Percentiles rank a stretch among this genome's conserved stretches.
Conservation (phyloP, 37 sponge, comb jelly and placozoan species). For the Agelas oroides region DNA sequence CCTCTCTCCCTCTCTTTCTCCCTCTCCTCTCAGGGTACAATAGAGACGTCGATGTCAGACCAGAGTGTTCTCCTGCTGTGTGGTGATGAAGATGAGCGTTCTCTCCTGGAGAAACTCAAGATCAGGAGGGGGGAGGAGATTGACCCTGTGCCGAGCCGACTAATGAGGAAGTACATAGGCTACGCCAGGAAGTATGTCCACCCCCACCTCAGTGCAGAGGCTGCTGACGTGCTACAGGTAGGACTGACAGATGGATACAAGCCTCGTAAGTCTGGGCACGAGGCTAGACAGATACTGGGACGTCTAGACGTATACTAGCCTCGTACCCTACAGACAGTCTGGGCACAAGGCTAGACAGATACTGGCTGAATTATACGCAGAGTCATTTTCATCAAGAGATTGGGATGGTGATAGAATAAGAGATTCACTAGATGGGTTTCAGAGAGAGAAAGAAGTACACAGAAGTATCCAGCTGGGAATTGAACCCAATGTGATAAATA, state of each 20-base stretch:
- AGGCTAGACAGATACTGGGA: neutral
- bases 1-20: neutral
- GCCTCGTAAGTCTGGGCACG: neutral
- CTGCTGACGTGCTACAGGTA: conserved; percentile 86
- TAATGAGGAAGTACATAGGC: conserved; percentile 85
- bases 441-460: no score
- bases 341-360: no score
- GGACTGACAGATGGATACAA: no score
- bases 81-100: conserved; percentile 32
- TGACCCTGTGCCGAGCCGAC: conserved; percentile 80
- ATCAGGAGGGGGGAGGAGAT: conserved; percentile 46
- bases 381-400: no score
- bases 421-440: no score
- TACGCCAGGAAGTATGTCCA: conserved; percentile 90
- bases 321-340: neutral
- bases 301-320: neutral
- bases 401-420: no score
- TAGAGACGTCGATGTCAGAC: conserved; percentile 16
- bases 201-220: conserved; percentile 74
- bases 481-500: no score
- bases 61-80: conserved; percentile 20
- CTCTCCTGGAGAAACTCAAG: conserved; percentile 71
- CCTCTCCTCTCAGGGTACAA: conserved; percentile 10
- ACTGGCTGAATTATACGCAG: no score
- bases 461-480: no score